Percentiles rank a stretch among this genome's conserved stretches.
These are phyloP conservation scores for Varroa destructor DNA, from an alignment of 1,140 invertebrate genomes.

Conservation along the genomic window DNA sequence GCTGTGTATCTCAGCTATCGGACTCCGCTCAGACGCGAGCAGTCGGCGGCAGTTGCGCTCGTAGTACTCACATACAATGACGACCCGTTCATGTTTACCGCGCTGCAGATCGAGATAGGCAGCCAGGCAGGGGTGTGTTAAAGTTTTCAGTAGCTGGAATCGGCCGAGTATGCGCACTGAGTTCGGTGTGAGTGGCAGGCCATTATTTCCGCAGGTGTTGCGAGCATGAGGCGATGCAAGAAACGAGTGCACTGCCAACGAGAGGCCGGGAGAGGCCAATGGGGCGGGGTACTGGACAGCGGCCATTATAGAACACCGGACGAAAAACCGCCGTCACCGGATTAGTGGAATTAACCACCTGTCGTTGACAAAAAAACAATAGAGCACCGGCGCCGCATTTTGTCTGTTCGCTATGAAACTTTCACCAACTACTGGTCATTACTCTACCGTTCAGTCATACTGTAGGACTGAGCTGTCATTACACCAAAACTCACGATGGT, in stretches of 20 bases:
- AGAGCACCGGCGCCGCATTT: too few relatives aligned
- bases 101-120: constrained; percentile 77
- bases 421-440: too few relatives aligned
- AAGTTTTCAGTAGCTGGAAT: constrained; percentile 64
- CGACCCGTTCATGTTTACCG: constrained; percentile 82
- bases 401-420: too few relatives aligned
- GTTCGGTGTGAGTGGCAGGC: constrained; percentile 83
- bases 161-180: constrained; percentile 82
- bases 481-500: too few relatives aligned
- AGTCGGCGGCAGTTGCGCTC: constrained; percentile 47
- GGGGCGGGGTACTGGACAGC: neutral
- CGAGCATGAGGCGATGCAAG: constrained; percentile 75
- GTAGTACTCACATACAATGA: constrained; percentile 73
- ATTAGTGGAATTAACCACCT: too few relatives aligned
- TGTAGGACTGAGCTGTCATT: too few relatives aligned
- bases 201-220: constrained; percentile 86
- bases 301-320: too few relatives aligned
- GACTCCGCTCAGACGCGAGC: constrained; percentile 38
- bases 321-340: too few relatives aligned
- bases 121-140: constrained; percentile 66
- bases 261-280: constrained; percentile 11
- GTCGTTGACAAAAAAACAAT: too few relatives aligned
- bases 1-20: constrained; percentile 35
- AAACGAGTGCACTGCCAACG: constrained; percentile 43
- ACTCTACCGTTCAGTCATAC: too few relatives aligned